Percentiles rank a stretch among this genome's conserved stretches.
phyloP scores from a whole-genome alignment of 2,797 vertebrate species.

The Pipistrellus kuhlii region DNA sequence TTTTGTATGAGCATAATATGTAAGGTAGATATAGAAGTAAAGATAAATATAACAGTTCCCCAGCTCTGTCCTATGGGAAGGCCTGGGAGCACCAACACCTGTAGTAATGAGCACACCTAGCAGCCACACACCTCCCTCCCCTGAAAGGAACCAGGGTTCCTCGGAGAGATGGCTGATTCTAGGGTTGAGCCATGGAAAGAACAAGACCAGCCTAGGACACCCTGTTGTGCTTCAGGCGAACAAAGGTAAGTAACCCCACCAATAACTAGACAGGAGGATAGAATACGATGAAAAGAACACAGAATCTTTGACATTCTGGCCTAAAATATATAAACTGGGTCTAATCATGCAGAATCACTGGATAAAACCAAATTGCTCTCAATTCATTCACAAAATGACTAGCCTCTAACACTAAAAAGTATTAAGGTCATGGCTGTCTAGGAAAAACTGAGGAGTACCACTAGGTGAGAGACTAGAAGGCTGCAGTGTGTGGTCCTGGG shows the following conservation, averaged over 20 bases:
- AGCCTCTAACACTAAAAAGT: neutral
- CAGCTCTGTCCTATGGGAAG: neutral
- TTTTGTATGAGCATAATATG: neutral
- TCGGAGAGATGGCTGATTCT: neutral
- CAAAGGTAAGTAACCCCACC: neutral
- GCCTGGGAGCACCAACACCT: neutral
- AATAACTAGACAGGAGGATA: neutral
- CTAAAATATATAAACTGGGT: neutral
- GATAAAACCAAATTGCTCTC: neutral
- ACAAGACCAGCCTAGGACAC: neutral
- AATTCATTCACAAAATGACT: neutral
- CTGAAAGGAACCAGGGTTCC: neutral
- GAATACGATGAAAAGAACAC: neutral
- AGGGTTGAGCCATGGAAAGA: neutral
- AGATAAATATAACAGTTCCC: neutral
- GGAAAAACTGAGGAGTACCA: neutral
- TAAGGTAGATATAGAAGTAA: neutral
- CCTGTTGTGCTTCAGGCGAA: neutral
- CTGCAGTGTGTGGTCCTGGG: neutral
- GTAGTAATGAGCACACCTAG: neutral
- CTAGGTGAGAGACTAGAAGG: neutral
- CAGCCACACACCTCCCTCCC: neutral
- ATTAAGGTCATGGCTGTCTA: neutral
- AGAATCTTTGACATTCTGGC: neutral
- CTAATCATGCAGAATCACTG: neutral